Evolutionary conservation across 2,888 invertebrate species (phyloP), one percentile per base, ranked within the genome.

Genomic region (Agapetus fuscipes): DNA sequence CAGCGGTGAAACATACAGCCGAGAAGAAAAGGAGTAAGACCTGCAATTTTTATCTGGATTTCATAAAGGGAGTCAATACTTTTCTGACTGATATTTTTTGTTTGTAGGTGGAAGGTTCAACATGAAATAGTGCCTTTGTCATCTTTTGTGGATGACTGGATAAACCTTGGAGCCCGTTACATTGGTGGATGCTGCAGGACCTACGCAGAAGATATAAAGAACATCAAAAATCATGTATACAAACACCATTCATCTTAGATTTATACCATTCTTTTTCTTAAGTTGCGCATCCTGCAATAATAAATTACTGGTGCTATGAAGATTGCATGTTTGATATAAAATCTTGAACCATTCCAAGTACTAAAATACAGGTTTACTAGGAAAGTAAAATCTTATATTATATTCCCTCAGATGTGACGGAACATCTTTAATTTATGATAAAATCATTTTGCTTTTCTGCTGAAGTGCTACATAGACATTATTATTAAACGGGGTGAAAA

Each of bases 161-260:
- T 80, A 11, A 64, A 75, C 43, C 54, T 77, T 29, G 86, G 86
- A 1, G 80, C 80, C 2, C 70, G 67, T 37, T 81, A 79, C 56
- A 69, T 90, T 37, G 88, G 89, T n/a, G 88, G 89, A 1, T 90
- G 89, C 53, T 90, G 89, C 59, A 66, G 84, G 47, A 79, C 83
- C 0, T 74, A 74, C 43, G 78, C 83, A 1, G 63, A 73, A 2
- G 83, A 87, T 55, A 74, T 88, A 34, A 60, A 60, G 16, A 66
- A 69, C 43, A 80, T 83, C 46, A 64, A 68, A 30, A 62, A 66
- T 26, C 62, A 66, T 56, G 66, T 75, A 15, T 10, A 56, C 60
- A 39, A 60, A 57, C 43, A n/a, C n/a, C n/a, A n/a, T n/a, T n/a
- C 71, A 70, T 69, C 25, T 9, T 9, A 24, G 7, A 24, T n/a